Base-by-base conservation (phyloP, 2,888 invertebrate genomes). In the Deilephila porcellus region DNA sequence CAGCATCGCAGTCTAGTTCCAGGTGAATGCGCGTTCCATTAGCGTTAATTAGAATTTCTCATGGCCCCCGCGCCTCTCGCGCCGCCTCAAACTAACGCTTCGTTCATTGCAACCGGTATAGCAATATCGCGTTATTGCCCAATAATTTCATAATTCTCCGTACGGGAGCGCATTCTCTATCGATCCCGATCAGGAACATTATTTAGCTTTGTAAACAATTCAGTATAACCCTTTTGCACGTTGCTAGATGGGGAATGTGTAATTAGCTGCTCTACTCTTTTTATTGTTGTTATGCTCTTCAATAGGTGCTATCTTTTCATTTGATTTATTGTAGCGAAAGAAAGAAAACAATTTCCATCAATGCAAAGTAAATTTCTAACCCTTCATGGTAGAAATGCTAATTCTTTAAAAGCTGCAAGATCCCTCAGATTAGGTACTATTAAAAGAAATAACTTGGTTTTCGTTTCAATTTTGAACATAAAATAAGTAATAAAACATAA, bases 41-140 rank as follows among this genome's bases (percentile, higher is more conserved):
- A 93, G 84, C 86, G 88, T 89, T 92, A 93, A 93, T 93, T 93
- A 92, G 86, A 92, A 92, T 91, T 91, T 88, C 89, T 85, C 86
- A 80, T 80, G 81, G 84, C 87, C 79, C 74, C 80, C 77, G 70
- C 79, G 37, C 75, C 79, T 79, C 80, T 73, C 76, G 60, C 72
- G 70, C 79, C 70, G 67, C 72, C 79, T 79, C 78, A 76, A 79
- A 77, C 76, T 77, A 74, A 73, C 75, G 63, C 37, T 71, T 59
- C 73, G 73, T 74, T 76, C 77, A 79, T 76, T 77, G 77, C 78
- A 71, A 75, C 72, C 32, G 64, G 62, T 70, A 76, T 76, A 77
- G 70, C 70, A 73, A 32, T 76, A 70, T 73, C 67, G 74, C 52
- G 67, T 37, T 25, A 32, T 37, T 73, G 67, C 56, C 37, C 59